Evolutionary conservation across 2,113 vertebrate genomes (phyloP), one percentile per base, ranked within the genome.

Genomic region (Ornithorhynchus anatinus): DNA sequence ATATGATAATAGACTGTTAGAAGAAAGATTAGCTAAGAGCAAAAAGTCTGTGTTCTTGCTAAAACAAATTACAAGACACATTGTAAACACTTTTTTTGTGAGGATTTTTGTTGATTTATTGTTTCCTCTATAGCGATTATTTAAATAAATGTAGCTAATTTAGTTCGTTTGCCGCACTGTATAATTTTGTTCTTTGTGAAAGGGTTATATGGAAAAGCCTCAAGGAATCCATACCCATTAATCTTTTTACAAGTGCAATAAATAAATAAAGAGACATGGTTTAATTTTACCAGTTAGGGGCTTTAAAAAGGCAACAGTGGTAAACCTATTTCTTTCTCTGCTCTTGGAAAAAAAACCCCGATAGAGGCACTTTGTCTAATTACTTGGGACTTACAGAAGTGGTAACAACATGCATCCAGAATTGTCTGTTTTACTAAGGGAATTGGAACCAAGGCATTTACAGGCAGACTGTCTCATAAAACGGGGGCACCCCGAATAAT

Each of bases 101-200:
- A 81, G 72, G 72, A 86, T 90, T 89, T 79, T 91, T 92, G 90
- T 92, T 92, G 91, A 93, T 94, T 91, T 92, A 92, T 94, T 92
- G 88, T 93, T 92, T 92, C 86, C 79, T 93, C 66, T 80, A 72
- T 89, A 85, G 86, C 80, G 83, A 84, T 92, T 92, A 92, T 89
- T 92, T 90, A 91, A 93, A 92, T 91, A 92, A 92, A 92, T 92
- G 86, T 90, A 85, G 81, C 88, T 92, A 90, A 89, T 91, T 91
- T 93, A 86, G 84, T 89, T 89, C 75, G 0, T 90, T 90, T 91
- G 84, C 86, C 77, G 77, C 84, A 83, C 85, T 85, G 86, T 88
- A 87, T 92, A 91, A 91, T 93, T 93, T 88, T 86, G 76, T 86
- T 86, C 88, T 90, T 91, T 88, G 81, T 90, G 86, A 84, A 85